Base-by-base conservation (phyloP, 2,113 vertebrate genomes). In the Otocyon megalotis region DNA sequence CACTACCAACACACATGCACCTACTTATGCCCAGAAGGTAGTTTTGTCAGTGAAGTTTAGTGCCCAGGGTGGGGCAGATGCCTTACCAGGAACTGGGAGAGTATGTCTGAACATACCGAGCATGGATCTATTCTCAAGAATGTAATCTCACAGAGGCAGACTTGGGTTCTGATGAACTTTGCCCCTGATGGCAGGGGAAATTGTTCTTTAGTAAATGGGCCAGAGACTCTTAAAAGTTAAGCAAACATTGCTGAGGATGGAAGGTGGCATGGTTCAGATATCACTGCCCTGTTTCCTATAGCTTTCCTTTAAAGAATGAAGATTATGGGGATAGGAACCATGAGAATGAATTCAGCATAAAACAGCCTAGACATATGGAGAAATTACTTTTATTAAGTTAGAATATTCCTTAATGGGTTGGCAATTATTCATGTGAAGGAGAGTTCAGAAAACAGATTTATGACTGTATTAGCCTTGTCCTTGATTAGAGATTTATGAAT, bases 341-440 rank as follows among this genome's bases (percentile, higher is more conserved):
- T 37, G 54, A 96, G 37, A 85, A 90, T 28, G 37, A 77, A 37
- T 16, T 72, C 20, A 85, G 53, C 43, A 22, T 35, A 62, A 26
- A 92, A 92, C 50, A 94, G 69, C 53, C 35, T 19, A 90, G 20
- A 94, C 1, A 67, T 71, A 54, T 4, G 48, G 6, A 82, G 67
- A 97, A 94, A 90, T 90, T 37, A 88, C 26, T 96, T 98, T 98
- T 94, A 97, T 94, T 96, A 19, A 43, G 65, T 90, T 72, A 81
- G 93, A 87, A 81, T 90, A 92, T 54, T 90, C 35, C 60, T 88
- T 88, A 71, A 83, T 89, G 17, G 92, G 48, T 7, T 48, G 83
- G 13, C 28, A 94, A 71, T 86, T 85, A 92, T 43, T 89, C 88
- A 85, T 11, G 83, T 83, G 81, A 82, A 93, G 69, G 15, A 90